Conservation (phyloP, 2,888 invertebrate species). For the Leucophora obtusa region DNA sequence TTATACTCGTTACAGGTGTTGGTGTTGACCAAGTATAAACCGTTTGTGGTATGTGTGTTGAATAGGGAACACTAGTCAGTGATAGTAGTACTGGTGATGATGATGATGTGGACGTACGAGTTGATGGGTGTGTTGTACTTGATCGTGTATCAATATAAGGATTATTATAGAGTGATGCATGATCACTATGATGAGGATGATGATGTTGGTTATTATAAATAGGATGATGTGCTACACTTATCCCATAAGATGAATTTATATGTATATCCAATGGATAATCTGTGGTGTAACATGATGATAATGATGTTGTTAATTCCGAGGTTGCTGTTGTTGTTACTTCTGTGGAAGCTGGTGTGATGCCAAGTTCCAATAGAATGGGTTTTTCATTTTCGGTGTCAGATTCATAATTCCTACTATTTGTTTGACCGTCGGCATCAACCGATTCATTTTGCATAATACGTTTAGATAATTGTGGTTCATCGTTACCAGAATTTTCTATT, state of each 20-base stretch:
- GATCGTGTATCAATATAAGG: constrained; percentile 39
- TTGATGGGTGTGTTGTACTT: no score
- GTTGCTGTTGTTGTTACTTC: constrained; percentile 14
- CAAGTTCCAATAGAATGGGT: constrained; percentile 72
- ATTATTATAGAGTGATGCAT: constrained; percentile 58
- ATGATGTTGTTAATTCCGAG: constrained; percentile 51
- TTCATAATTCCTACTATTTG: constrained; percentile 23
- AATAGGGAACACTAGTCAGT: constrained; percentile 48
- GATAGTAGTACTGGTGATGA: constrained; percentile 18
- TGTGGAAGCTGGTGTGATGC: constrained; percentile 59
- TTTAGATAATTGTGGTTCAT: neutral
- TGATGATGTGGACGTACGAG: constrained; percentile 12
- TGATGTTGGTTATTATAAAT: neutral
- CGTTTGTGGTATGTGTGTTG: constrained; percentile 72
- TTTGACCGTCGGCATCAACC: constrained; percentile 32
- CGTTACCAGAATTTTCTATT: neutral
- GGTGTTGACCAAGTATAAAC: constrained; percentile 73
- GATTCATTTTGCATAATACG: neutral
- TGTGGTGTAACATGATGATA: constrained; percentile 64
- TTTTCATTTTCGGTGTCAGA: constrained; percentile 72
- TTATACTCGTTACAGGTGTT: constrained; percentile 45
- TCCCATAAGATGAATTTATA: constrained; percentile 31
- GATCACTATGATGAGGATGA: constrained; percentile 6
- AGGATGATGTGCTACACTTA: constrained; percentile 31
- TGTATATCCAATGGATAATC: constrained; percentile 64